Conservation (phyloP, 2,797 vertebrate species). For the Lepidocolaptes lacrymiger region DNA sequence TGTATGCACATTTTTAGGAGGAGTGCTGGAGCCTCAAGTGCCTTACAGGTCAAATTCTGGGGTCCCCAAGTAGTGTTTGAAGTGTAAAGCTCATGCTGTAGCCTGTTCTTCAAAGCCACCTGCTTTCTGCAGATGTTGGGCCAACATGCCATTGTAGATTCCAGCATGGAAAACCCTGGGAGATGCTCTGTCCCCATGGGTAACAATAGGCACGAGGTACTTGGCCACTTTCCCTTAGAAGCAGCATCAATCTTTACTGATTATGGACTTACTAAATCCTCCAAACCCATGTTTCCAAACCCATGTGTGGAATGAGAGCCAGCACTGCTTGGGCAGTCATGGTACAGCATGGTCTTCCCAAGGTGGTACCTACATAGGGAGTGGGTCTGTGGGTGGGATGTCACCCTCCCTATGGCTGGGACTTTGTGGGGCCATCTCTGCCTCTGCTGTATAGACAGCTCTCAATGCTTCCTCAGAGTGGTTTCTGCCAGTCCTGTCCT, state of each 20-base stretch:
- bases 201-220: not conserved
- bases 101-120: not conserved
- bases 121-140: not conserved
- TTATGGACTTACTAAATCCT: not conserved
- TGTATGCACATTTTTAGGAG: not conserved
- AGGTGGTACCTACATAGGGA: not conserved
- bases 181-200: not conserved
- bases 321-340: not conserved
- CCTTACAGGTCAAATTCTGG: not conserved
- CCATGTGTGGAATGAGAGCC: fast-evolving
- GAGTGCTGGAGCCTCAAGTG: not conserved
- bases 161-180: not conserved
- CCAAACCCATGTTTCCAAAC: not conserved
- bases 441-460: not conserved
- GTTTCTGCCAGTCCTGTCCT: not conserved
- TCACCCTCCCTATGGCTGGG: not conserved
- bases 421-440: not conserved
- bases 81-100: not conserved
- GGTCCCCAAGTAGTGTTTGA: not conserved
- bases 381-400: not conserved
- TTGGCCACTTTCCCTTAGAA: not conserved
- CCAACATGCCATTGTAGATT: not conserved
- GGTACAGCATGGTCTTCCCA: not conserved
- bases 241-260: not conserved
- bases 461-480: not conserved